phyloP scores from a whole-genome alignment of 2,797 vertebrate genomes.

The Eurystomus glaucurus region DNA sequence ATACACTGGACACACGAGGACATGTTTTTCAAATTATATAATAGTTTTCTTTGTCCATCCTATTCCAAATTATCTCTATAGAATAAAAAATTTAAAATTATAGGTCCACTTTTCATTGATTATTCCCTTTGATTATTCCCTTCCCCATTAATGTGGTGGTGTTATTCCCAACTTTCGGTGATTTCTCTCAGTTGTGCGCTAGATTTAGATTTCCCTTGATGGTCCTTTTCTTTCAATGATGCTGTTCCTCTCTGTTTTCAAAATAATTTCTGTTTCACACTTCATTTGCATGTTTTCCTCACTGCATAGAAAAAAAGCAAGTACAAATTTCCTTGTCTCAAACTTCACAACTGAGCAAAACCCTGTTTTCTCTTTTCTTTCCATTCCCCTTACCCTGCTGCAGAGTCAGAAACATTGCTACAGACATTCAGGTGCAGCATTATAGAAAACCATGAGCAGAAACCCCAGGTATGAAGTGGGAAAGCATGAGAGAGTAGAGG shows the following conservation, averaged over 20 bases:
- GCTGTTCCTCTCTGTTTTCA: constrained; percentile 59
- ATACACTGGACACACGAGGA: background rate
- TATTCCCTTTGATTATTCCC: constrained; percentile 28
- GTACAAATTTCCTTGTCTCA: constrained; percentile 44
- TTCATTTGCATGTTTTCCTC: constrained; percentile 67
- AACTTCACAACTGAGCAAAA: constrained; percentile 16
- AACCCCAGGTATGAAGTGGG: background rate
- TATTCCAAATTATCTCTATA: background rate
- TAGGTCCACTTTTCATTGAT: background rate
- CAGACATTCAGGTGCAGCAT: accelerated
- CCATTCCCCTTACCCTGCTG: background rate
- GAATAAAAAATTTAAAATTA: background rate
- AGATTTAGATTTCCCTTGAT: constrained; percentile 59
- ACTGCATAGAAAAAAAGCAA: constrained; percentile 40
- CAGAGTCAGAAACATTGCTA: background rate
- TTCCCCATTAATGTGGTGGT: background rate
- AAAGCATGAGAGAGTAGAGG: background rate
- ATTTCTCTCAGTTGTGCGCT: constrained; percentile 31
- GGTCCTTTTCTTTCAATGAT: constrained; percentile 28
- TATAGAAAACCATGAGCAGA: background rate
- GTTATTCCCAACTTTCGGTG: background rate
- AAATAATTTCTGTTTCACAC: constrained; percentile 68
- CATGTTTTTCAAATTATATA: background rate
- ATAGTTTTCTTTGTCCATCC: background rate
- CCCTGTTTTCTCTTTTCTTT: background rate